Evolutionary conservation across 2,888 invertebrate genomes (phyloP).

Genomic region (Agriopis marginaria): DNA sequence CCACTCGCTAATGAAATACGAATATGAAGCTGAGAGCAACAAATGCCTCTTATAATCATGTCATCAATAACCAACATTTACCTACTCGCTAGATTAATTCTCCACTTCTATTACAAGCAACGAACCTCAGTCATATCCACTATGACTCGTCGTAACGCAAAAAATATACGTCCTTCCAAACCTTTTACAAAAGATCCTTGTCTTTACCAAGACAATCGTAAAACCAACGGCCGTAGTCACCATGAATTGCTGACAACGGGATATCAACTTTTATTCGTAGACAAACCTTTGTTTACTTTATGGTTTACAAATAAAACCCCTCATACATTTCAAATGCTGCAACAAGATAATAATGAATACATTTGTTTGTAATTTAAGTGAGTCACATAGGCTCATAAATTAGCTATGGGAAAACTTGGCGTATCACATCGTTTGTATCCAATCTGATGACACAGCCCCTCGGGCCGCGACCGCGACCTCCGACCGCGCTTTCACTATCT

Average conservation of each 20-base stretch:
- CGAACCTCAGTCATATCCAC: conserved; percentile 35
- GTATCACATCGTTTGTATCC: conserved; percentile 43
- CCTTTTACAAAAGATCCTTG: conserved; percentile 41
- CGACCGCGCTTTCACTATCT: conserved; percentile 71
- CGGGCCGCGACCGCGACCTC: conserved; percentile 60
- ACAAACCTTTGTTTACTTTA: conserved; percentile 48
- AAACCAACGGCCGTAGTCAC: conserved; percentile 46
- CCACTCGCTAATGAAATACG: conserved; percentile 73
- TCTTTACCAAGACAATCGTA: conserved; percentile 45
- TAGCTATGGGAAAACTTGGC: conserved; percentile 30
- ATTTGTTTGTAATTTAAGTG: conserved; percentile 10
- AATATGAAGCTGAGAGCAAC: conserved; percentile 41
- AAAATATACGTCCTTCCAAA: conserved; percentile 40
- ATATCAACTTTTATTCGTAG: conserved; percentile 47
- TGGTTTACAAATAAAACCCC: conserved; percentile 40
- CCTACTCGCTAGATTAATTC: conserved; percentile 31
- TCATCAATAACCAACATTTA: conserved; percentile 29
- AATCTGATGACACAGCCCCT: conserved; percentile 50
- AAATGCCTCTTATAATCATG: conserved; percentile 49
- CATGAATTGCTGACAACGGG: conserved; percentile 49
- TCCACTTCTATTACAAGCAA: conserved; percentile 24
- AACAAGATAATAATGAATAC: conserved; percentile 28
- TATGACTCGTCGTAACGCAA: conserved; percentile 36
- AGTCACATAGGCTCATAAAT: conserved; percentile 20
- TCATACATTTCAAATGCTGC: conserved; percentile 36